Base-by-base conservation (phyloP, 1,140 invertebrate genomes). In the Drosophila carrolli region DNA sequence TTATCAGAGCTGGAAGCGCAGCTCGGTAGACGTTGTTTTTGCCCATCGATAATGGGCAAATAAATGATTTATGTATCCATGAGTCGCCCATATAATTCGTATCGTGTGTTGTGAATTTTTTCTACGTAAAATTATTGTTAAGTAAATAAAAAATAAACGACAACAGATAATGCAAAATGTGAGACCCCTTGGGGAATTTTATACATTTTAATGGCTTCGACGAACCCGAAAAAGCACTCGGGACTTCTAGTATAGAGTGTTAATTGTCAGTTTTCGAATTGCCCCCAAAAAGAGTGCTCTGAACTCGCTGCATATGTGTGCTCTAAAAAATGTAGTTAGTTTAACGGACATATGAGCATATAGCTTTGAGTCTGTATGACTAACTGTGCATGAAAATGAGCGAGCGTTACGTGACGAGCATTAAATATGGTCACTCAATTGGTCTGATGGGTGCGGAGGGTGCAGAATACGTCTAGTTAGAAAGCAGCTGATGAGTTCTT, bases 351-450 rank as follows among this genome's bases (percentile, higher is more conserved):
- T 78, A 51, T 41, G 29, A 43, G 27, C 14, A 35, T 62, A 35
- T 44, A 48, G 43, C 40, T 53, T 35, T 68, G 37, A 41, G 43
- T 27, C 35, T 57, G 63, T 66, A 65, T 82, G 82, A 88, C 82
- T 86, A 81, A 86, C 75, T 85, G 83, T 78, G 78, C 75, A 88
- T 86, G 71, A 72, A 78, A 86, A 83, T 79, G 83, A 65, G 57
- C 51, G 50, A 62, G 63, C 46, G 62, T 83, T 86, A 86, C 82
- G 82, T 86, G 82, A 83, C 80, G 62, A 48, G 82, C 76, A 82
- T 83, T 65, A 59, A 58, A 86, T 63, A 85, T 85, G 66, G 59
- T 56, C 56, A 56, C 44, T 48, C 60, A 61, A 85, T 62, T 37
- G 44, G 38, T 29, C 41, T 11, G 27, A 9, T 9, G 38, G n/a